Evolutionary conservation across 2,888 invertebrate species (phyloP).

Genomic region (Mythimna albipuncta): DNA sequence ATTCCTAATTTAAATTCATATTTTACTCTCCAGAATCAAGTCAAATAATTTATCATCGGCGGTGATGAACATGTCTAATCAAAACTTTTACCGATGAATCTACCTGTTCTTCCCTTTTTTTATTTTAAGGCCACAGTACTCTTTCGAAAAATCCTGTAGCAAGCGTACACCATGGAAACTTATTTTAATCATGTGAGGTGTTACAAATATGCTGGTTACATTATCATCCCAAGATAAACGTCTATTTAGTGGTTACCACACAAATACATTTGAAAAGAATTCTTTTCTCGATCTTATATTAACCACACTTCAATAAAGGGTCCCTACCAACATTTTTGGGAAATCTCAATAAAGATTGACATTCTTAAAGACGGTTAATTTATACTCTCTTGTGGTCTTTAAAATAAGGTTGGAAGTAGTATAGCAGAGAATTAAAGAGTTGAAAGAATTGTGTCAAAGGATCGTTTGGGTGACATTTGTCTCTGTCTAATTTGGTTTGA

Average conservation of each 20-base stretch:
- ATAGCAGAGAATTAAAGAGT: slow-evolving; percentile 27
- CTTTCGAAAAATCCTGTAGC: no score
- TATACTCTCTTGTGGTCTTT: background rate
- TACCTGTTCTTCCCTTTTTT: no score
- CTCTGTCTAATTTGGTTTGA: slow-evolving; percentile 76
- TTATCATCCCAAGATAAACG: background rate
- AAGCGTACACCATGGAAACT: no score
- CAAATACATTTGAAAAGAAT: slow-evolving; percentile 42
- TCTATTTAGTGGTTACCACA: slow-evolving; percentile 33
- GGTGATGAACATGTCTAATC: no score
- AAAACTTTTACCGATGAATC: no score
- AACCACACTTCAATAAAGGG: slow-evolving; percentile 59
- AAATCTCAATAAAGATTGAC: slow-evolving; percentile 59
- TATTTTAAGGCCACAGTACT: no score
- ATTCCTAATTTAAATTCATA: no score
- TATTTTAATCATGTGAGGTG: no score
- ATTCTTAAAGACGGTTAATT: slow-evolving; percentile 37
- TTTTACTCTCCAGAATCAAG: no score
- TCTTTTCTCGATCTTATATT: slow-evolving; percentile 50
- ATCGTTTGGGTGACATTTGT: slow-evolving; percentile 67
- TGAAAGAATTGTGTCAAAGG: slow-evolving; percentile 74
- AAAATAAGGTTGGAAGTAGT: slow-evolving; percentile 41
- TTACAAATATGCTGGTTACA: no score
- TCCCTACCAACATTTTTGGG: slow-evolving; percentile 45
- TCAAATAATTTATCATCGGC: no score